These are phyloP conservation scores for Axea sp. DNA, from an alignment of 2,888 invertebrate genomes.

Conservation along the genomic window DNA sequence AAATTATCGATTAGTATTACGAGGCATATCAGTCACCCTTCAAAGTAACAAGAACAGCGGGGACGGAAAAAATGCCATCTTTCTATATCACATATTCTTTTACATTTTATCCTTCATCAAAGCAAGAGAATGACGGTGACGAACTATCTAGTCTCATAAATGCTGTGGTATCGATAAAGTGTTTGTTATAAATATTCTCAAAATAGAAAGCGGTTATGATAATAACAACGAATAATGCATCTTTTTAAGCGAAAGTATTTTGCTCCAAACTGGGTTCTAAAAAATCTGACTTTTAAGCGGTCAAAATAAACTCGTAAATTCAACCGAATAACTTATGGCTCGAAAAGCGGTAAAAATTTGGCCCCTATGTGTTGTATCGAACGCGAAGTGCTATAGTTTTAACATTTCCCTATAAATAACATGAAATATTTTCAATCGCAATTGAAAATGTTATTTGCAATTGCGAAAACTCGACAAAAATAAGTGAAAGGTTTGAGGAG, in stretches of 20 bases:
- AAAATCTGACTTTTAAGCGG: too few species aligned
- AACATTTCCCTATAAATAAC: too few species aligned
- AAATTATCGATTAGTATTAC: conserved; percentile 62
- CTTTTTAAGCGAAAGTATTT: too few species aligned
- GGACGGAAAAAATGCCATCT: conserved; percentile 47
- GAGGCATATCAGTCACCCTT: conserved; percentile 60
- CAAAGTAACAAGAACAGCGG: conserved; percentile 56
- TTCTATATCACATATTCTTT: conserved; percentile 54
- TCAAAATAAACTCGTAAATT: too few species aligned
- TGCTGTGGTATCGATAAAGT: conserved; percentile 47
- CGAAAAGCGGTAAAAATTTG: too few species aligned
- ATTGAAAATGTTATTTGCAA: too few species aligned
- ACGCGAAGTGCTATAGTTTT: too few species aligned
- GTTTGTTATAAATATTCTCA: conserved; percentile 34
- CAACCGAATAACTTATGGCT: too few species aligned
- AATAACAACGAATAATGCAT: conserved; percentile 32
- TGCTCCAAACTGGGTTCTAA: not conserved
- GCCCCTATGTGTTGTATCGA: too few species aligned
- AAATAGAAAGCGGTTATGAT: conserved; percentile 27
- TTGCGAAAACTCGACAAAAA: too few species aligned
- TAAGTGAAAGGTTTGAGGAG: too few species aligned
- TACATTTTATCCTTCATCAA: conserved; percentile 52
- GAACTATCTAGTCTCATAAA: conserved; percentile 53
- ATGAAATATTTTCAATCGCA: too few species aligned
- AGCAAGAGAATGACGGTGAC: conserved; percentile 52